Evolutionary conservation across 2,113 vertebrate genomes (phyloP).

Genomic region (Melanotaenia duboulayi): DNA sequence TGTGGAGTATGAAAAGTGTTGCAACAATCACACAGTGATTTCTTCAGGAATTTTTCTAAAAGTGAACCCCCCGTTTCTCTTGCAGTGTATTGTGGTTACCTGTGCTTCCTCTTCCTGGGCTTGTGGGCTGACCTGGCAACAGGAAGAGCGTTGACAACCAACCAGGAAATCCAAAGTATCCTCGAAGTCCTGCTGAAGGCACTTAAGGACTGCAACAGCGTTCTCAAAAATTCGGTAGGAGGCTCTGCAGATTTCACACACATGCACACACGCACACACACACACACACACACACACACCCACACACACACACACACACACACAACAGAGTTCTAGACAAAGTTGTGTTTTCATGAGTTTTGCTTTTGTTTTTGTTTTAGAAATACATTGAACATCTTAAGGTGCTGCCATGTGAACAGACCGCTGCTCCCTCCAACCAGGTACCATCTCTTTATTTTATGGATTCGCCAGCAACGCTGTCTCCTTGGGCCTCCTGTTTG

Average conservation of each 20-base stretch:
- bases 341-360: too few relatives aligned
- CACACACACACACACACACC: too few relatives aligned
- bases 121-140: constrained; percentile 16
- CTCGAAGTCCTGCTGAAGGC: constrained; percentile 10
- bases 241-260: too few relatives aligned
- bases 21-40: too few relatives aligned
- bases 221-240: constrained; percentile 26
- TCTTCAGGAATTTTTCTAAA: background rate
- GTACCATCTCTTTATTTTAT: constrained; percentile 21
- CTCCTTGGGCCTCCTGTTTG: too few relatives aligned
- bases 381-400: background rate
- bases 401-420: background rate
- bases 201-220: background rate
- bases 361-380: constrained; percentile 3
- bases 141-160: background rate
- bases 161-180: constrained; percentile 17
- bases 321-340: too few relatives aligned
- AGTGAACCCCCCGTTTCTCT: background rate
- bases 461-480: background rate
- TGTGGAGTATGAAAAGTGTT: too few relatives aligned
- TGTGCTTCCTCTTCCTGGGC: constrained; percentile 4
- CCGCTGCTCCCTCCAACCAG: background rate
- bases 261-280: too few relatives aligned
- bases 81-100: constrained; percentile 51
- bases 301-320: too few relatives aligned